phyloP scores from a whole-genome alignment of 2,888 invertebrate genomes.

The Lamproptera curius region DNA sequence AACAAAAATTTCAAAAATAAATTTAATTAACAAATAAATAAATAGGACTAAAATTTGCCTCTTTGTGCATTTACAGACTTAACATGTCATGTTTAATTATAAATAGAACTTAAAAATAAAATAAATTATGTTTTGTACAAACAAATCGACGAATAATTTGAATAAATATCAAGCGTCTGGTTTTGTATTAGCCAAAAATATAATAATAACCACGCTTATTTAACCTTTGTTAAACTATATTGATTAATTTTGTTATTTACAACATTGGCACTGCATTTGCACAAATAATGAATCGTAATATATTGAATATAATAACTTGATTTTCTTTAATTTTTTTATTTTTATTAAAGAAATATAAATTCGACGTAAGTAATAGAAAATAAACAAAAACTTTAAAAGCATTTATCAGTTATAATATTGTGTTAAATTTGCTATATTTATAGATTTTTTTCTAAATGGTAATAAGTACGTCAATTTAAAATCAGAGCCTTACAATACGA shows the following conservation, averaged over 20 bases:
- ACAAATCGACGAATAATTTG: background rate
- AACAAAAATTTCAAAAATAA: conserved; percentile 11
- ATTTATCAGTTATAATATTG: background rate
- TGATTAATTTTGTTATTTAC: background rate
- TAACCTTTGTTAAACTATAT: background rate
- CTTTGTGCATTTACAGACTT: conserved; percentile 4
- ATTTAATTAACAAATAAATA: conserved; percentile 19
- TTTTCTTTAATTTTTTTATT: background rate
- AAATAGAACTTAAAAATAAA: conserved; percentile 2
- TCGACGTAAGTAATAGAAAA: too few relatives aligned
- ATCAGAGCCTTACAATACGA: too few relatives aligned
- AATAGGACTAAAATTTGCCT: conserved; percentile 11
- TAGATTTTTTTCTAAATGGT: too few relatives aligned
- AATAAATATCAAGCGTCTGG: background rate
- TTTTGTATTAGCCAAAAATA: background rate
- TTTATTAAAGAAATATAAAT: background rate
- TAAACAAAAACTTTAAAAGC: background rate
- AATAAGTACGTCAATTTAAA: too few relatives aligned
- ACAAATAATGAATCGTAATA: background rate
- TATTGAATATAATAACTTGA: background rate
- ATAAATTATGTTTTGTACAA: conserved; percentile 10
- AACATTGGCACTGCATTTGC: conserved; percentile 16
- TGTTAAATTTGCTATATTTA: background rate
- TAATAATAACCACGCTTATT: too few relatives aligned
- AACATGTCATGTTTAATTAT: conserved; percentile 1